Evolutionary conservation across 2,113 vertebrate genomes (phyloP).

Genomic region (Leptobrachium leishanense): DNA sequence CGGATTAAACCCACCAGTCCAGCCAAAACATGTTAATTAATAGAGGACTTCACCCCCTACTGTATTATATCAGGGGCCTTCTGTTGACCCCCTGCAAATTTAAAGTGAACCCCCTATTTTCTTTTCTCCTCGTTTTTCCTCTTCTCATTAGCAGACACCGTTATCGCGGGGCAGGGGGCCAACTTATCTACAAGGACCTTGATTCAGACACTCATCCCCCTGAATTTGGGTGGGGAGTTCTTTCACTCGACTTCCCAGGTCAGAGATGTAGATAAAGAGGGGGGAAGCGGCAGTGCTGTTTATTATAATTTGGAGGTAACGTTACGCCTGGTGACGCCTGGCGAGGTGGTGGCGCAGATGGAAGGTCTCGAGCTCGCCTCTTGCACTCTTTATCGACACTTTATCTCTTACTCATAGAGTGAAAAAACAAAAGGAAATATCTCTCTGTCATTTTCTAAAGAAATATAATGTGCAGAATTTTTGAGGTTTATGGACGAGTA

Average conservation of each 20-base stretch:
- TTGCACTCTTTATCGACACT: no score
- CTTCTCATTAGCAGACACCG: neutral
- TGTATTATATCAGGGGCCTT: no score
- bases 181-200: neutral
- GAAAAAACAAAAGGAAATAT: no score
- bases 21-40: neutral
- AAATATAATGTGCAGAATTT: no score
- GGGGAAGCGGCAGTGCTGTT: constrained; percentile 12
- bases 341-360: neutral
- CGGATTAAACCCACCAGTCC: neutral
- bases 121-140: neutral
- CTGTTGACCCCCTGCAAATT: no score
- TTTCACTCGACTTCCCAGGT: neutral
- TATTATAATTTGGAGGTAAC: constrained; percentile 25
- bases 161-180: neutral
- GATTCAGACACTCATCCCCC: neutral
- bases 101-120: neutral
- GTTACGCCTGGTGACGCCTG: neutral
- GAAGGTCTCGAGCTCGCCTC: no score
- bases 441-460: no score
- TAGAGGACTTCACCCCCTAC: no score
- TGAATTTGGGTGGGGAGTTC: neutral
- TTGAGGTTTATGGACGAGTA: no score
- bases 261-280: neutral
- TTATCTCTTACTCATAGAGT: no score